phyloP scores from a whole-genome alignment of 2,113 vertebrate species.

The Anser brachyrhynchus region DNA sequence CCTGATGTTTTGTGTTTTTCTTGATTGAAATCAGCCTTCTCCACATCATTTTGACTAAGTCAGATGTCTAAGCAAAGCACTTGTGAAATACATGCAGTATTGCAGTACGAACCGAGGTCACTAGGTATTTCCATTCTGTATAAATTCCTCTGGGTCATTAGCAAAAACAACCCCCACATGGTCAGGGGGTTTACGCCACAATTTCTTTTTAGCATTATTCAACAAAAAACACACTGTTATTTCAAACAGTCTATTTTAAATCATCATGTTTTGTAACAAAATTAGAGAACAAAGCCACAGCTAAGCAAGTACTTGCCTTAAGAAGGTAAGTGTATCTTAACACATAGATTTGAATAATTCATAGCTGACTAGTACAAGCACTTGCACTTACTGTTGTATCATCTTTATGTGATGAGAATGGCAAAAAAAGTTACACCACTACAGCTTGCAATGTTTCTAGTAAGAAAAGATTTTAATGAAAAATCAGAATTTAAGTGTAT shows the following conservation, averaged over 20 bases:
- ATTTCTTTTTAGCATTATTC: not conserved
- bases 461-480: not conserved
- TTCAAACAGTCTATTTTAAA: not conserved
- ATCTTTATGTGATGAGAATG: not conserved
- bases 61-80: conserved; percentile 21
- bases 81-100: conserved; percentile 21
- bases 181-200: not conserved
- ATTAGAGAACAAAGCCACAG: not conserved
- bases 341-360: not conserved
- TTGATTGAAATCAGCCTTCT: conserved; percentile 60
- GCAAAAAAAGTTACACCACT: not conserved
- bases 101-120: conserved; percentile 45
- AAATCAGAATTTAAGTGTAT: not conserved
- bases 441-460: not conserved
- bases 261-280: not conserved
- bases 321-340: not conserved
- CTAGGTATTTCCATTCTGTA: not conserved
- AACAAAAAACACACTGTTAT: not conserved
- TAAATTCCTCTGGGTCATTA: not conserved
- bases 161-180: not conserved
- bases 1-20: conserved; percentile 25
- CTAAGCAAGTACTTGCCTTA: not conserved
- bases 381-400: not conserved
- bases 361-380: not conserved
- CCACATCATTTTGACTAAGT: conserved; percentile 16